Conservation (phyloP, 2,113 vertebrate species). For the Archocentrus centrarchus region DNA sequence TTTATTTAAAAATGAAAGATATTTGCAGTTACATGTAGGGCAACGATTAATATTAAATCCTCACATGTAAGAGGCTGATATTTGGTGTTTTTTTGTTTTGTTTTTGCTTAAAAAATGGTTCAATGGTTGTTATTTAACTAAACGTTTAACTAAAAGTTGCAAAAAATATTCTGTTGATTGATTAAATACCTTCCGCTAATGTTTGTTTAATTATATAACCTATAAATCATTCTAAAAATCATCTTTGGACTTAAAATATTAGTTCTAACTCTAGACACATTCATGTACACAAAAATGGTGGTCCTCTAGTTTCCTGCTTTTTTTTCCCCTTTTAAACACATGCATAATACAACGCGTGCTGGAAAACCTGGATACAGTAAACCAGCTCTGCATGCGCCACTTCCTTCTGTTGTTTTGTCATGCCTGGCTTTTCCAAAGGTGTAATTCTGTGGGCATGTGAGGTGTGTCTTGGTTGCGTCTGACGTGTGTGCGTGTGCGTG, state of each 20-base stretch:
- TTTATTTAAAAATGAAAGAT: too few species aligned
- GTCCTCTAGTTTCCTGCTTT: background rate
- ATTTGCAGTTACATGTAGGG: too few species aligned
- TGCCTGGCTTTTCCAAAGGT: conserved; percentile 39
- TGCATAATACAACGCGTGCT: background rate
- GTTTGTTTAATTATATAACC: conserved; percentile 2
- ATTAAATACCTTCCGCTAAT: background rate
- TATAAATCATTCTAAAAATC: background rate
- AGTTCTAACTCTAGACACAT: background rate
- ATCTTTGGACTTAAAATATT: too few species aligned
- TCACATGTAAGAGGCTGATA: too few species aligned
- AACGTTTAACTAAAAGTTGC: too few species aligned
- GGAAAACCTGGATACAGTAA: conserved; percentile 15
- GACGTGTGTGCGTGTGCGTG: conserved; percentile 26
- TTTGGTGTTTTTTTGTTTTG: too few species aligned
- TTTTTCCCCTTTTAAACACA: background rate
- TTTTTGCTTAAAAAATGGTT: too few species aligned
- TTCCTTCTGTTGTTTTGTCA: conserved; percentile 35
- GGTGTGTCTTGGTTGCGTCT: conserved; percentile 50
- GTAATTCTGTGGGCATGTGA: conserved; percentile 53
- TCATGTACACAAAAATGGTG: background rate
- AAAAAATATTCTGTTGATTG: too few species aligned
- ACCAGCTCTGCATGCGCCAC: background rate
- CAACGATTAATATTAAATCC: too few species aligned
- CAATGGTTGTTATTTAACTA: too few species aligned